Percentiles rank a stretch among this genome's conserved stretches.
Evolutionary conservation across 2,888 invertebrate genomes (phyloP).

Genomic region (Pantelozetes paolii): DNA sequence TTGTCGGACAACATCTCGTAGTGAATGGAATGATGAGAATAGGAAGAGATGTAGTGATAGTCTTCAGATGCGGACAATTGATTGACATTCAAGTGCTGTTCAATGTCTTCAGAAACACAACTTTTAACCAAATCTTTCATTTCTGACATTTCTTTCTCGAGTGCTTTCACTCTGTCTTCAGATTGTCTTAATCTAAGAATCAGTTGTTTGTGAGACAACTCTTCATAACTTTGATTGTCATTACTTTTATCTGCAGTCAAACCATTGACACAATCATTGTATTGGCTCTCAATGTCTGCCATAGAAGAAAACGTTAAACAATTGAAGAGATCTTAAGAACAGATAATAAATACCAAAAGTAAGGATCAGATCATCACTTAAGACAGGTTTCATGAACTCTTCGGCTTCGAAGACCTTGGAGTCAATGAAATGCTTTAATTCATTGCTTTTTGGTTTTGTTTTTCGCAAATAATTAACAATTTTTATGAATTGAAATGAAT

Average conservation of each 20-base stretch:
- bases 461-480: constrained; percentile 71
- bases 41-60: constrained; percentile 62
- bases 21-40: constrained; percentile 86
- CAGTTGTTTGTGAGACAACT: constrained; percentile 45
- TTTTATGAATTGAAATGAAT: constrained; percentile 63
- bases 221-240: constrained; percentile 20
- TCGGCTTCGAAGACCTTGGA: constrained; percentile 68
- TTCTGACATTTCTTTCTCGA: background rate
- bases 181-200: constrained; percentile 45
- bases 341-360: constrained; percentile 64
- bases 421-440: constrained; percentile 40
- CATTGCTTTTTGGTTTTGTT: constrained; percentile 42
- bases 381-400: constrained; percentile 68
- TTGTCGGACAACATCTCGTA: constrained; percentile 87
- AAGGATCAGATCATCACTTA: constrained; percentile 72
- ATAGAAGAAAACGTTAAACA: background rate
- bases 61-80: constrained; percentile 53
- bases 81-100: constrained; percentile 53
- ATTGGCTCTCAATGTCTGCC: constrained; percentile 26
- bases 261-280: background rate
- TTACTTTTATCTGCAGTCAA: background rate
- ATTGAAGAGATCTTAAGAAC: background rate
- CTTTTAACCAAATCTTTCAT: constrained; percentile 14
- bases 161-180: constrained; percentile 42
- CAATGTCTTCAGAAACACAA: background rate